phyloP scores from a whole-genome alignment of 2,797 vertebrate genomes.

The Nasua narica region DNA sequence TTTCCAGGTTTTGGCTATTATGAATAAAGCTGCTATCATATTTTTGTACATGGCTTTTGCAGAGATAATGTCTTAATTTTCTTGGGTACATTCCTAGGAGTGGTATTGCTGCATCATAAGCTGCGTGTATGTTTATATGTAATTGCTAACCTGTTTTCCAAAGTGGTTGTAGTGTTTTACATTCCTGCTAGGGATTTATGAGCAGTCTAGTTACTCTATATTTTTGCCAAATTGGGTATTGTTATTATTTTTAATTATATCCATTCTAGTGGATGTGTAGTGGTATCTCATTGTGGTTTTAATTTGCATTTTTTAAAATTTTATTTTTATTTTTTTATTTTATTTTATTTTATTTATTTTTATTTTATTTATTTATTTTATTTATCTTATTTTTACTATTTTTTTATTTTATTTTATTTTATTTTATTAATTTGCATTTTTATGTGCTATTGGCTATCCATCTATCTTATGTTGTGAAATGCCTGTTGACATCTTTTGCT shows the following conservation, averaged over 20 bases:
- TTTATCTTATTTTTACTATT: too few species aligned
- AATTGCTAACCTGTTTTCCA: neutral
- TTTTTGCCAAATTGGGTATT: constrained; percentile 1
- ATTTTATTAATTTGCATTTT: neutral
- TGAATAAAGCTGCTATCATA: neutral
- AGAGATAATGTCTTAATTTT: constrained; percentile 9
- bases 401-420: too few species aligned
- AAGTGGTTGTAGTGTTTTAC: neutral
- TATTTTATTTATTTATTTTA: too few species aligned
- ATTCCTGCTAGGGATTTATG: neutral
- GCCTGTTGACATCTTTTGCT: neutral
- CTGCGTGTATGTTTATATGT: neutral
- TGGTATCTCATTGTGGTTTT: neutral
- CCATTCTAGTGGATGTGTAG: neutral
- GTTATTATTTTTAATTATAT: neutral
- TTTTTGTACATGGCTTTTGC: constrained; percentile 3
- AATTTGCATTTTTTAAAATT: neutral
- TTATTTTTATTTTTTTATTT: neutral
- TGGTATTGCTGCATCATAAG: neutral
- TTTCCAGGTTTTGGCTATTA: constrained; percentile 12
- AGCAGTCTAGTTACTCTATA: neutral
- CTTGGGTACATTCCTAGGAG: neutral
- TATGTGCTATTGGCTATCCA: neutral
- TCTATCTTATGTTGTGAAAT: neutral
- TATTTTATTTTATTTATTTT: neutral